Evolutionary conservation across 2,113 vertebrate species (phyloP).

Genomic region (Oncorhynchus nerka): DNA sequence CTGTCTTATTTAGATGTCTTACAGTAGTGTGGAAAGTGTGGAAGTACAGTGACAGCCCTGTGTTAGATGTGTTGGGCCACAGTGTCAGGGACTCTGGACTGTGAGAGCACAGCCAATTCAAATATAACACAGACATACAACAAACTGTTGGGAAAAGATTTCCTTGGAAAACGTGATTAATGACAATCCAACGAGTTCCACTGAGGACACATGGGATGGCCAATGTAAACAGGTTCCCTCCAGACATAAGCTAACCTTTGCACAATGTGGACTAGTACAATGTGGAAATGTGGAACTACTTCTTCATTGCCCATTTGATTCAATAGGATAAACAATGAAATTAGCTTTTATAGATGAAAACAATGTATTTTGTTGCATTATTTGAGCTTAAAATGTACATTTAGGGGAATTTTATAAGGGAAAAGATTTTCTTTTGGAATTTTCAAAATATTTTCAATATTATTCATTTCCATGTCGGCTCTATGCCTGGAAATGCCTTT

Average conservation of each 20-base stretch:
- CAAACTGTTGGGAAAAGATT: conserved; percentile 56
- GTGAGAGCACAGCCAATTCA: conserved; percentile 58
- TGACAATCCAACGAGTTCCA: conserved; percentile 45
- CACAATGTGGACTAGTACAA: conserved; percentile 22
- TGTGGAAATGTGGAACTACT: conserved; percentile 22
- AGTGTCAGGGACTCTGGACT: conserved; percentile 48
- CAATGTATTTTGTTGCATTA: too few species aligned
- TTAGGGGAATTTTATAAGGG: too few species aligned
- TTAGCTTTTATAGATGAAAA: too few species aligned
- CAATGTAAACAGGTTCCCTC: conserved; percentile 61
- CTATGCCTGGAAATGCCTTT: too few species aligned
- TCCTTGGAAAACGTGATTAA: conserved; percentile 63
- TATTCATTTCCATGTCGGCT: too few species aligned
- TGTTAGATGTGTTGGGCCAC: conserved; percentile 47
- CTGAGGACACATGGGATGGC: conserved; percentile 45
- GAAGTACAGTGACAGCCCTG: conserved; percentile 31
- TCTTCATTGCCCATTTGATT: not conserved
- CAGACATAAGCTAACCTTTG: conserved; percentile 55
- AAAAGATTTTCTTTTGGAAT: too few species aligned
- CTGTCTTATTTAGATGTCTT: not conserved
- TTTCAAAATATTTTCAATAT: too few species aligned
- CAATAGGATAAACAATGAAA: not conserved
- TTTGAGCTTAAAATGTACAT: too few species aligned
- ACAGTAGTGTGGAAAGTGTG: conserved; percentile 40
- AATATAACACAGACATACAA: conserved; percentile 61